Conservation (phyloP, 2,113 vertebrate species). For the Gymnocephalus cernua region DNA sequence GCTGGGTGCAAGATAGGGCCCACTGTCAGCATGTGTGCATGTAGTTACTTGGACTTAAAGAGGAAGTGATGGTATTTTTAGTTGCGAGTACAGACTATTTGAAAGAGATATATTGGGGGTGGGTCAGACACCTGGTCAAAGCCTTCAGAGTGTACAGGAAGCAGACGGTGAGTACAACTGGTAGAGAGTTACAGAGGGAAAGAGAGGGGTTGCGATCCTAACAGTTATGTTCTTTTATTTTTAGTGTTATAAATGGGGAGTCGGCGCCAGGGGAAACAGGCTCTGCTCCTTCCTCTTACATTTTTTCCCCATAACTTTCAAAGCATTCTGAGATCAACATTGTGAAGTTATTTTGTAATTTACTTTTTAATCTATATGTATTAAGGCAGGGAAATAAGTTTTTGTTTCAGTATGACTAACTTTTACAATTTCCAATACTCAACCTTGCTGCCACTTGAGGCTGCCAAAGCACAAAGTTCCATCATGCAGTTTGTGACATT, state of each 20-base stretch:
- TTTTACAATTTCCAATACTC: background rate
- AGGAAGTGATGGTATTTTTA: conserved; percentile 68
- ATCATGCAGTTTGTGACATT: background rate
- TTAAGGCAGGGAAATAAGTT: background rate
- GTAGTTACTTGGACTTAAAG: conserved; percentile 1
- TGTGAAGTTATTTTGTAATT: background rate
- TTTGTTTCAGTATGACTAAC: background rate
- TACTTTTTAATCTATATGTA: background rate
- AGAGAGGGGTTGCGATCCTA: background rate
- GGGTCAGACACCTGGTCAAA: conserved; percentile 60
- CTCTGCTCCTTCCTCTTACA: conserved; percentile 4
- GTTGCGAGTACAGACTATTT: conserved; percentile 19
- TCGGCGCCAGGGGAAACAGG: background rate
- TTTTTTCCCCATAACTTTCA: background rate
- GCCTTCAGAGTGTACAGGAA: conserved; percentile 56
- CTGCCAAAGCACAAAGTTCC: background rate
- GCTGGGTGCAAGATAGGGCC: too few relatives aligned
- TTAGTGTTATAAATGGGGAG: conserved; percentile 43
- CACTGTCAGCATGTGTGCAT: background rate
- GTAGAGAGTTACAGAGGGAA: conserved; percentile 16
- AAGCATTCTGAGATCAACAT: conserved; percentile 21
- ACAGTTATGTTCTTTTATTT: conserved; percentile 47
- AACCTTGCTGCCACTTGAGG: background rate
- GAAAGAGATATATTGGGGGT: conserved; percentile 28
- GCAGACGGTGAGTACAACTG: conserved; percentile 23